Percentiles rank a stretch among this genome's conserved stretches.
Evolutionary conservation across 2,888 invertebrate species (phyloP).

Genomic region (Pristionchus exspectatus): DNA sequence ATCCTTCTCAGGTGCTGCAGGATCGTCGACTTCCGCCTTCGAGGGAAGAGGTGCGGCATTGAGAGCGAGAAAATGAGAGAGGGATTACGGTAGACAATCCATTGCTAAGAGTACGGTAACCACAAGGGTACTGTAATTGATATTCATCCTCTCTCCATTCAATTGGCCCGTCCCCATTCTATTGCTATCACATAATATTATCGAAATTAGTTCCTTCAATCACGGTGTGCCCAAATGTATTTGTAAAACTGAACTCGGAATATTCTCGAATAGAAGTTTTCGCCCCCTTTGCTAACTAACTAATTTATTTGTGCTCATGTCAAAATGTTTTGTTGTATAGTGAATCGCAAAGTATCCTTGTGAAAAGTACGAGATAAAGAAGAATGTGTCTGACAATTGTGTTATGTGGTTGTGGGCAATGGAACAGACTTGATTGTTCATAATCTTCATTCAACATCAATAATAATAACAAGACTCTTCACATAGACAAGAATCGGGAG

Average conservation of each 20-base stretch:
- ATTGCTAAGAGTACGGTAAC: constrained; percentile 14
- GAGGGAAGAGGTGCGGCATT: constrained; percentile 34
- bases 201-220: neutral
- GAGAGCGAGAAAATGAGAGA: constrained; percentile 42
- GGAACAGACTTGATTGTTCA: neutral
- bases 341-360: constrained; percentile 1
- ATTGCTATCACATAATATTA: neutral
- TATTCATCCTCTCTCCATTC: no score
- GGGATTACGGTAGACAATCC: neutral
- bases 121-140: neutral
- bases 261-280: neutral
- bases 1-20: neutral
- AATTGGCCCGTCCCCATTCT: neutral
- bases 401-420: no score
- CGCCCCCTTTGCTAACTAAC: neutral
- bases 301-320: constrained; percentile 43
- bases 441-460: constrained; percentile 24
- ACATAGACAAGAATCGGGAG: constrained; percentile 44
- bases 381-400: neutral
- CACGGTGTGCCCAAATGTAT: neutral
- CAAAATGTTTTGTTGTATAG: constrained; percentile 34
- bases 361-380: constrained; percentile 17
- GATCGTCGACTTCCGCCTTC: constrained; percentile 3
- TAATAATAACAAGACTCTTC: constrained; percentile 22
- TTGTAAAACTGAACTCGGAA: constrained; percentile 4